A percentile compares a stretch with the other conserved stretches of the same genome.
phyloP scores from a whole-genome alignment of 92 coral and sea anemone genomes.

The Metridium senile region DNA sequence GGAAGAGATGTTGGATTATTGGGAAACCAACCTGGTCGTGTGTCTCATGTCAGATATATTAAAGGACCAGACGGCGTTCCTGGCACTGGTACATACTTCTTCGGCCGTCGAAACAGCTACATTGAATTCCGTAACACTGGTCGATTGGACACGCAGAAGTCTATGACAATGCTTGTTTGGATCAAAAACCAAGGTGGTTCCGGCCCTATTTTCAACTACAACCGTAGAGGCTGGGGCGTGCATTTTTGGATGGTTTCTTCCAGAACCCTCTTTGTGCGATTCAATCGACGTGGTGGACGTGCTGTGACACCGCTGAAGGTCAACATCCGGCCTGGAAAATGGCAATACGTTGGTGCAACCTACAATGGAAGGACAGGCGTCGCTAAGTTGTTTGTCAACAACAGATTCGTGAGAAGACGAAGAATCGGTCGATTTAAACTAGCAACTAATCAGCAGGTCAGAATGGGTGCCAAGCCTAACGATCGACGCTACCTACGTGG shows the following conservation, averaged over 20 bases:
- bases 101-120: conserved; percentile 60
- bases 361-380: conserved; percentile 38
- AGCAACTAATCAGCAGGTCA: conserved; percentile 42
- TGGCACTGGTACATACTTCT: conserved; percentile 46
- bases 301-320: conserved; percentile 5
- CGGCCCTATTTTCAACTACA: conserved; percentile 76
- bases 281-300: conserved; percentile 29
- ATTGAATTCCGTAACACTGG: conserved; percentile 72
- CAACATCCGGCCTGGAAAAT: conserved; percentile 17
- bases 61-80: conserved; percentile 56
- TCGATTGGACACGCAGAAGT: conserved; percentile 62
- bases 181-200: conserved; percentile 63
- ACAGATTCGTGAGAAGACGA: conserved; percentile 17
- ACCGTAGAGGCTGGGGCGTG: conserved; percentile 73
- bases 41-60: conserved; percentile 43
- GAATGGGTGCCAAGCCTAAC: conserved; percentile 27
- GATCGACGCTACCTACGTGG: conserved; percentile 48
- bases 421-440: conserved; percentile 37
- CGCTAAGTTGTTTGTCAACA: conserved; percentile 40
- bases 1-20: conserved; percentile 57
- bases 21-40: conserved; percentile 52
- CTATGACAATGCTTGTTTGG: conserved; percentile 77
- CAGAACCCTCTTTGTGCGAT: conserved; percentile 54
- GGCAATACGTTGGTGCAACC: conserved; percentile 42
- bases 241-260: conserved; percentile 63